phyloP scores from a whole-genome alignment of 2,888 invertebrate species.

The Rhaphigaster nebulosa region DNA sequence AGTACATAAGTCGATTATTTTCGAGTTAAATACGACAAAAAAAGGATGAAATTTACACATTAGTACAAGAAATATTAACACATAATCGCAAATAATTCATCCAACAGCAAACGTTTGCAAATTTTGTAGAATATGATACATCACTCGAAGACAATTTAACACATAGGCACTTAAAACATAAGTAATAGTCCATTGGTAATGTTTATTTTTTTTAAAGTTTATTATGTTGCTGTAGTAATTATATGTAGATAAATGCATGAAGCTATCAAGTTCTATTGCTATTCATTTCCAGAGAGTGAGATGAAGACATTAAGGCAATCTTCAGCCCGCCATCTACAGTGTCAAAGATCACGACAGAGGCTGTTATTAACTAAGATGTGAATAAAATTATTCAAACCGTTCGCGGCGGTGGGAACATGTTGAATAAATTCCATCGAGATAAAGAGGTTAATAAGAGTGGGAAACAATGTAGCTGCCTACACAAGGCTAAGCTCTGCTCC shows the following conservation, averaged over 20 bases:
- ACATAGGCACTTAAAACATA: too few species aligned
- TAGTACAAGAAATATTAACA: too few species aligned
- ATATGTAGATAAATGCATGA: not conserved
- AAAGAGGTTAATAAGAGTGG: not conserved
- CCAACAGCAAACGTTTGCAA: too few species aligned
- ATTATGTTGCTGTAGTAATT: not conserved
- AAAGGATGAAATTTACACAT: too few species aligned
- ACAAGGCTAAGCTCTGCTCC: not conserved
- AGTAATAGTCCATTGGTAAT: too few species aligned
- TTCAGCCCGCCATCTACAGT: not conserved
- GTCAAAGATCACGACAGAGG: conserved; percentile 7
- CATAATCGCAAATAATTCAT: too few species aligned
- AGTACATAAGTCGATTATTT: too few species aligned
- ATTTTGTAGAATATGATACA: too few species aligned
- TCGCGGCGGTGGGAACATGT: not conserved
- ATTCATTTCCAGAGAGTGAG: not conserved
- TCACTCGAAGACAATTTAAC: too few species aligned
- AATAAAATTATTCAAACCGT: conserved; percentile 35
- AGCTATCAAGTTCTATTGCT: not conserved
- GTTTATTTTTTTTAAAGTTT: not conserved
- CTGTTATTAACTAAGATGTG: not conserved
- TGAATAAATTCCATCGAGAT: conserved; percentile 45
- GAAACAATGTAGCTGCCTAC: conserved; percentile 9
- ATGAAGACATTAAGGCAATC: conserved; percentile 8
- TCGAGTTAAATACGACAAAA: too few species aligned